Evolutionary conservation across 2,888 invertebrate species (phyloP).

Genomic region (Caradrina clavipalpis): DNA sequence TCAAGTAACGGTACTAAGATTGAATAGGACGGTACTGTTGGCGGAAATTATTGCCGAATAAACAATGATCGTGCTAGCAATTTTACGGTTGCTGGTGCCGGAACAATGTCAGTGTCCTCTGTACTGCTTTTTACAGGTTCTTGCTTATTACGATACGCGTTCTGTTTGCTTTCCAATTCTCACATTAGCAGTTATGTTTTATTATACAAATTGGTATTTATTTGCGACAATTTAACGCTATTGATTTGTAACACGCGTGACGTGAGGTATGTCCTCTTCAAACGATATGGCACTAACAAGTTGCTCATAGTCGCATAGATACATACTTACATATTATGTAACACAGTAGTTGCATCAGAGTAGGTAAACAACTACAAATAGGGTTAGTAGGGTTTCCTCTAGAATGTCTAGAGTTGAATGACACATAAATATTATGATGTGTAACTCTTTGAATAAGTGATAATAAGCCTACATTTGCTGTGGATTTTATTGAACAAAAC

Average conservation of each 20-base stretch:
- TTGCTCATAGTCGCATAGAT: constrained; percentile 34
- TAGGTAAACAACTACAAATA: constrained; percentile 64
- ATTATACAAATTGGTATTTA: constrained; percentile 38
- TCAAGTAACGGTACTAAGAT: constrained; percentile 76
- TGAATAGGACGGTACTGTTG: constrained; percentile 74
- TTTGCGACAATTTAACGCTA: constrained; percentile 28
- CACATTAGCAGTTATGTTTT: constrained; percentile 15
- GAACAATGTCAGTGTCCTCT: constrained; percentile 84
- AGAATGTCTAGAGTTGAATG: constrained; percentile 65
- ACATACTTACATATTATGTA: constrained; percentile 45
- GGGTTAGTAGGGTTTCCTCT: constrained; percentile 68
- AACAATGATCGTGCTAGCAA: constrained; percentile 78
- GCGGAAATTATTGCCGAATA: constrained; percentile 81
- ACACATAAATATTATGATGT: constrained; percentile 51
- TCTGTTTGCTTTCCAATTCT: constrained; percentile 37
- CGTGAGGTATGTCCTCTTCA: constrained; percentile 29
- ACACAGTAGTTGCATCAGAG: constrained; percentile 58
- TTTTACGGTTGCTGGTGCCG: constrained; percentile 85
- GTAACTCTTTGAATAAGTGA: constrained; percentile 37
- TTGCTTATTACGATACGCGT: constrained; percentile 10
- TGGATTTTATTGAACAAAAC: constrained; percentile 25
- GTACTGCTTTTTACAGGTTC: constrained; percentile 53
- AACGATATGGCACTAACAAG: constrained; percentile 45
- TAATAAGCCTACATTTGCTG: constrained; percentile 20
- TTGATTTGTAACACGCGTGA: constrained; percentile 19